These are phyloP conservation scores for Odontamblyopus rebecca DNA, from an alignment of 2,797 vertebrate genomes.

Conservation along the genomic window DNA sequence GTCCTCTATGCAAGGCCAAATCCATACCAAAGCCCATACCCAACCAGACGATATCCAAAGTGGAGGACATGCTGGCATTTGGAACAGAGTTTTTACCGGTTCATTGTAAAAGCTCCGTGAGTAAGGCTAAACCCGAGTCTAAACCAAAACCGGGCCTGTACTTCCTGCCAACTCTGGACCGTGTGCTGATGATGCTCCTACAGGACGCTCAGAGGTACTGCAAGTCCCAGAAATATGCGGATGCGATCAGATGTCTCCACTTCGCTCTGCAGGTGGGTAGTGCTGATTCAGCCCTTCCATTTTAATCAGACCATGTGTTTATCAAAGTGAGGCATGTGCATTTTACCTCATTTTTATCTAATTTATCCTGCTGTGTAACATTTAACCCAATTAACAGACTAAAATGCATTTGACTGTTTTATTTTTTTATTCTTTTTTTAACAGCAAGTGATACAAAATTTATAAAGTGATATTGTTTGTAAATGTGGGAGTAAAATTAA, in stretches of 20 bases:
- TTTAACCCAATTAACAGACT: too few relatives aligned
- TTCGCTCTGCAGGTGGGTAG: constrained; percentile 68
- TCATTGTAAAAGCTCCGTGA: constrained; percentile 37
- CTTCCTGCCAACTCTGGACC: constrained; percentile 65
- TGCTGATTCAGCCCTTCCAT: not conserved
- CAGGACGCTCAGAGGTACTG: constrained; percentile 70
- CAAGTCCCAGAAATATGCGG: constrained; percentile 67
- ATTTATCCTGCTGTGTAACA: too few relatives aligned
- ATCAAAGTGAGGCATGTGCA: not conserved
- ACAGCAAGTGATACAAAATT: too few relatives aligned
- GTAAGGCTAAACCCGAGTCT: not conserved
- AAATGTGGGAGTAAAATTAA: too few relatives aligned
- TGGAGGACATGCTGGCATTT: constrained; percentile 74
- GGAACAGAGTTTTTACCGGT: constrained; percentile 64
- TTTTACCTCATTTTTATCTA: too few relatives aligned
- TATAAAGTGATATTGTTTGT: too few relatives aligned
- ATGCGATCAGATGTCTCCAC: constrained; percentile 63
- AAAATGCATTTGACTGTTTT: too few relatives aligned
- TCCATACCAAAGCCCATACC: too few relatives aligned
- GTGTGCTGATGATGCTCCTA: constrained; percentile 70
- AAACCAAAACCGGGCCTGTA: constrained; percentile 42
- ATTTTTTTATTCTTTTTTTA: too few relatives aligned
- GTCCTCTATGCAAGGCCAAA: not conserved
- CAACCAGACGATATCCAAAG: constrained; percentile 54
- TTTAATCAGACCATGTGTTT: not conserved